phyloP scores from a whole-genome alignment of 2,888 invertebrate genomes.

The Drosophila incognita region DNA sequence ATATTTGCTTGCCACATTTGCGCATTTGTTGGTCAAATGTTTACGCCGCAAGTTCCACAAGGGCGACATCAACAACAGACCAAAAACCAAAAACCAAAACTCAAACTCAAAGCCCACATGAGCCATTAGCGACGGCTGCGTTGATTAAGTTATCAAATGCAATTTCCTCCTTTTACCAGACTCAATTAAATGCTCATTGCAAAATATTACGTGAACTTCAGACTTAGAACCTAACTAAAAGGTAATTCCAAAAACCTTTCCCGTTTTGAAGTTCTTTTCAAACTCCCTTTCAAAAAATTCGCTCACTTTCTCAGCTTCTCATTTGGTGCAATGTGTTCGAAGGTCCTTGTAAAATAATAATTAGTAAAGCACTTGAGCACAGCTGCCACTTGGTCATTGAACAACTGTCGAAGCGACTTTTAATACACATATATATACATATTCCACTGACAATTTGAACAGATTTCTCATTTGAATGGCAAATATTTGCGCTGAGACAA shows the following conservation, averaged over 20 bases:
- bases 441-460: conserved; percentile 56
- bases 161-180: conserved; percentile 42
- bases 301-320: not conserved
- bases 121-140: conserved; percentile 76
- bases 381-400: conserved; percentile 63
- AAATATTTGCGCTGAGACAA: conserved; percentile 76
- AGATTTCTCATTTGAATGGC: conserved; percentile 78
- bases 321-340: conserved; percentile 1
- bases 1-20: conserved; percentile 46
- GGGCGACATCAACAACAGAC: conserved; percentile 31
- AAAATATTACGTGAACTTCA: not conserved
- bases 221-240: not conserved
- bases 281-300: not conserved
- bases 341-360: conserved; percentile 36
- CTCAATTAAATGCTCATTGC: conserved; percentile 44
- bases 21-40: conserved; percentile 73
- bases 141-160: conserved; percentile 76
- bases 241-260: not conserved
- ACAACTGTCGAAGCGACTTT: conserved; percentile 61
- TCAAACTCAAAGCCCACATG: conserved; percentile 67
- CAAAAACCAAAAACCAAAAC: conserved; percentile 19
- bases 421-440: not conserved
- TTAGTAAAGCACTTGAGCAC: conserved; percentile 59
- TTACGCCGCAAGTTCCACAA: conserved; percentile 67
- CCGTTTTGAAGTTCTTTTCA: not conserved